phyloP scores from a whole-genome alignment of 1,140 invertebrate species.

The Paraescarpia echinospica region DNA sequence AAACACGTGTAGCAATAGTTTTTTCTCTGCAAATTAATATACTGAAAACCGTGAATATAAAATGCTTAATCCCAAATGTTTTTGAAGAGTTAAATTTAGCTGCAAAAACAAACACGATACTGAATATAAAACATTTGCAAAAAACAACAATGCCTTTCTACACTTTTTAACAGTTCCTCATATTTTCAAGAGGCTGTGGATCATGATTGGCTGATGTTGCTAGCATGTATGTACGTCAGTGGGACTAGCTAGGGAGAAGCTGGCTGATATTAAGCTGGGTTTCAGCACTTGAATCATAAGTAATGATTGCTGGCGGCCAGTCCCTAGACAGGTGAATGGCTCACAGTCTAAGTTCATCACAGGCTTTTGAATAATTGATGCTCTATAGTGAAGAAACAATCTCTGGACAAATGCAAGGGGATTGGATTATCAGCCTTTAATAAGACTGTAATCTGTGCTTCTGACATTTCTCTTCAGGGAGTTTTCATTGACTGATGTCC shows the following conservation, averaged over 20 bases:
- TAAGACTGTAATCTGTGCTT: background rate
- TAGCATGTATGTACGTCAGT: background rate
- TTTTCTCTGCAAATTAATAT: background rate
- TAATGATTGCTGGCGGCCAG: background rate
- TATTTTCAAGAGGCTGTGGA: background rate
- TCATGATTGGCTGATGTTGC: background rate
- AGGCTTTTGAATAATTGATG: background rate
- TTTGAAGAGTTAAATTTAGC: background rate
- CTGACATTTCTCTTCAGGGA: background rate
- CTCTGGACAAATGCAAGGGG: background rate
- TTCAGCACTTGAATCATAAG: background rate
- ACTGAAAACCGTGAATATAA: background rate
- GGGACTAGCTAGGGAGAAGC: background rate
- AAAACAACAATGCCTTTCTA: background rate
- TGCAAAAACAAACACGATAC: background rate
- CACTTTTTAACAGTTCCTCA: background rate
- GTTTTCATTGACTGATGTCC: background rate
- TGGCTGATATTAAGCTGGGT: background rate
- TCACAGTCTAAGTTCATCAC: background rate
- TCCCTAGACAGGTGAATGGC: conserved; percentile 3
- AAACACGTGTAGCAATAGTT: background rate
- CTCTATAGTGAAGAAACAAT: background rate
- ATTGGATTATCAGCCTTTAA: background rate
- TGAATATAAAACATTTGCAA: background rate
- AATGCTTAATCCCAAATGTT: background rate